phyloP scores from a whole-genome alignment of 2,113 vertebrate species.

The Catagonus wagneri region DNA sequence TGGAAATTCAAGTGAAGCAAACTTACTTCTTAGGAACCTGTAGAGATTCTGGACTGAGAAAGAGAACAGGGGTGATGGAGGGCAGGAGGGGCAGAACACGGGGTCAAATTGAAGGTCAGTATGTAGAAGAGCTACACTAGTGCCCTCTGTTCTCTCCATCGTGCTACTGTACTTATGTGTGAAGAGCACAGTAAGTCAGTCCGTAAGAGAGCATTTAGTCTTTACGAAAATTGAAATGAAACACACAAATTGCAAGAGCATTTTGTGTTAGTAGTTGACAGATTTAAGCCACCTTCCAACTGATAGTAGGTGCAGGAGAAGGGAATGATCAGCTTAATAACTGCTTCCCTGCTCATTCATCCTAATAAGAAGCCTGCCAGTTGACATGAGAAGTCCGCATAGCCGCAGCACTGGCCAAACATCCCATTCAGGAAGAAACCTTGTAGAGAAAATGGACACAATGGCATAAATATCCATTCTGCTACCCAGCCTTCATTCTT shows the following conservation, averaged over 20 bases:
- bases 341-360: neutral
- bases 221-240: neutral
- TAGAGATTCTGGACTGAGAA: neutral
- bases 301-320: neutral
- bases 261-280: neutral
- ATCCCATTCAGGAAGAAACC: neutral
- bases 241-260: neutral
- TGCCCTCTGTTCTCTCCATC: neutral
- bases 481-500: neutral
- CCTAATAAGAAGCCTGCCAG: neutral
- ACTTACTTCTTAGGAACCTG: neutral
- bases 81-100: neutral
- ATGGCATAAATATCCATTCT: neutral
- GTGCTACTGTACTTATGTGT: too few relatives aligned
- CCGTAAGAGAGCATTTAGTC: neutral
- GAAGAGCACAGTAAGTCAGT: neutral
- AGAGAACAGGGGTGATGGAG: neutral
- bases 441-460: neutral
- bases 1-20: neutral
- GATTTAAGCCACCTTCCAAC: neutral
- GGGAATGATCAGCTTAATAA: neutral
- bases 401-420: neutral
- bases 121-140: neutral
- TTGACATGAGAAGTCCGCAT: neutral
- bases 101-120: rapidly evolving